Evolutionary conservation across 1,140 invertebrate genomes (phyloP), one percentile per base, ranked within the genome.

Genomic region (Ceratoteleas bidentatus): DNA sequence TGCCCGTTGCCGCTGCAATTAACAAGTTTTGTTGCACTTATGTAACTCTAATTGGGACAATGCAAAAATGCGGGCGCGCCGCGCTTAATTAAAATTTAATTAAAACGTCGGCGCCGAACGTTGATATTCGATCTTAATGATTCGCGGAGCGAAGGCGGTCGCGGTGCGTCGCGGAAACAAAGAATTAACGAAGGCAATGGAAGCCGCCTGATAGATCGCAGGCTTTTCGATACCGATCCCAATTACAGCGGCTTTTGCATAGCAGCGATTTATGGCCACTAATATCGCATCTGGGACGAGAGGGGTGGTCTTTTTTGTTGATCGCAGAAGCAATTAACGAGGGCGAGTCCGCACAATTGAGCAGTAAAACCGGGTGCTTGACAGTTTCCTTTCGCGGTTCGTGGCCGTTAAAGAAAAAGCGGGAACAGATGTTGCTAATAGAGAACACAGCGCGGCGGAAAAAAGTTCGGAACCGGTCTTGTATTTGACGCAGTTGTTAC

Each of bases 401-500:
- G 52, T 69, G 68, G 69, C 69, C 76, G 81, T 84, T 78, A 70
- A 76, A 83, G 84, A 85, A 84, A 86, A 85, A 83, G 80, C 74
- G 75, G 68, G 83, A 84, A 81, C 87, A 86, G 85, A 85, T 85
- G 86, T 84, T 84, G 83, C 76, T 82, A 85, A 86, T 86, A 84
- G 74, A 73, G 82, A 84, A 85, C 76, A 85, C 79, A 84, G 80
- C 58, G 69, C 58, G 69, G 66, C 72, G 66, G 68, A 69, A 81
- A 80, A 84, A 86, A 87, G 83, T 86, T 83, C 5, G 69, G 69
- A 83, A 64, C 80, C 54, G 73, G 83, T 84, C 61, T 83, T 86
- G 84, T 81, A 86, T 87, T 86, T 86, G 87, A 86, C 85, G 87
- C 84, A 87, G 84, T 88, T 86, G 87, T 88, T 87, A 87, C 83